Base-by-base conservation (phyloP, 2,113 vertebrate genomes). In the Leptocoma aspasia region DNA sequence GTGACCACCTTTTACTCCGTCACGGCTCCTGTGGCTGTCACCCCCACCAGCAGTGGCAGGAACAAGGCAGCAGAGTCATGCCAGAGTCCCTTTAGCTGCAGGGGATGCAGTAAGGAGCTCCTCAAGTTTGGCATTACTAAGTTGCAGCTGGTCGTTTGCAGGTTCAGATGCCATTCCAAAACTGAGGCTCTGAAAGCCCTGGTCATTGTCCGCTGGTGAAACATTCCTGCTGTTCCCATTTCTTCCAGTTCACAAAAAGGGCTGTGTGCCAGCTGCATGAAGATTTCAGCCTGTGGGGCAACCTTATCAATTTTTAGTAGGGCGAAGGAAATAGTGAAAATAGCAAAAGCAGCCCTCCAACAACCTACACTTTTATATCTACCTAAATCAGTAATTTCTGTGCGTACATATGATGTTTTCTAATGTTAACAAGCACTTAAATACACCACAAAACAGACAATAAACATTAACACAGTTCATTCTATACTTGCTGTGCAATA, bases 21-120 rank as follows among this genome's bases (percentile, higher is more conserved):
- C 0, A 6, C 0, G 1, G 19, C 37, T 79, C 2, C 0, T 10
- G 31, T 54, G 39, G 13, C 23, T 56, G 27, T 52, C 23, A 60
- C 9, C 18, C 9, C n/a, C 10, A 26, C 9, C 3, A 2, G 13
- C 3, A 20, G 45, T 61, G 28, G 3, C 26, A 33, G 27, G 2
- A 35, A 21, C 7, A 49, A 63, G 35, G 28, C 7, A 49, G 3
- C 20, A 49, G 18, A 69, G 22, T 39, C 15, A 56, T 2, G 4
- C 4, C 18, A 68, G 35, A 75, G 14, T 9, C 15, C 33, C 39
- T 54, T 47, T 35, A 63, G 18, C 30, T 85, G 41, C 39, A 78
- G 28, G 57, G 22, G 31, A 49, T 39, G 19, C 10, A 63, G 8
- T 1, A 2, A 73, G 22, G 6, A 35, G 10, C 31, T 66, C 35